Conservation (phyloP, 2,113 vertebrate genomes). For the Engraulis encrasicolus region DNA sequence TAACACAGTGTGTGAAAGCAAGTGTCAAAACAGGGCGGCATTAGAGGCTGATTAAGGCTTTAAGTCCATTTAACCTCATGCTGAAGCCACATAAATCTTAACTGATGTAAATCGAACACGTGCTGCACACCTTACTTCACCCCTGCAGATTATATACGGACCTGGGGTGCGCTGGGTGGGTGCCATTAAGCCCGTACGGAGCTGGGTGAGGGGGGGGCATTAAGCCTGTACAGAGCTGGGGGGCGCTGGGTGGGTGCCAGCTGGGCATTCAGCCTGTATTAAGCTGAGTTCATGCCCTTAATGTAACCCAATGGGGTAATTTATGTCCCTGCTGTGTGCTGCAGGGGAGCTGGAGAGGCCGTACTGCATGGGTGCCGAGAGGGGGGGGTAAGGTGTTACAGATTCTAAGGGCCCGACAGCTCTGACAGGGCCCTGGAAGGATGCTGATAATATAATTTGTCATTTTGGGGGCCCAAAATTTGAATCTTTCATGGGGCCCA, state of each 20-base stretch:
- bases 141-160: neutral
- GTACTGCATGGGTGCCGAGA: neutral
- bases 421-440: too few species aligned
- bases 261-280: too few species aligned
- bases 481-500: too few species aligned
- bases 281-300: neutral
- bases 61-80: neutral
- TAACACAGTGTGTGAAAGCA: slow-evolving; percentile 15
- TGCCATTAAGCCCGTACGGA: too few species aligned
- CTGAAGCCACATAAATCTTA: neutral
- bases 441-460: too few species aligned
- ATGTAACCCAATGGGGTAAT: neutral
- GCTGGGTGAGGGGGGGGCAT: too few species aligned
- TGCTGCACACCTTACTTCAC: neutral
- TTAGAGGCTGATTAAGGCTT: slow-evolving; percentile 6
- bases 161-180: too few species aligned
- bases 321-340: neutral
- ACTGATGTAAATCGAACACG: neutral
- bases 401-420: too few species aligned
- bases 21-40: neutral
- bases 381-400: too few species aligned
- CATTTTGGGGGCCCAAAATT: too few species aligned
- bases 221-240: neutral
- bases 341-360: neutral
- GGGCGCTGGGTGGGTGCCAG: too few species aligned